These are phyloP conservation scores for Mesoclemmys tuberculata DNA, from an alignment of 2,113 vertebrate genomes.

Conservation along the genomic window DNA sequence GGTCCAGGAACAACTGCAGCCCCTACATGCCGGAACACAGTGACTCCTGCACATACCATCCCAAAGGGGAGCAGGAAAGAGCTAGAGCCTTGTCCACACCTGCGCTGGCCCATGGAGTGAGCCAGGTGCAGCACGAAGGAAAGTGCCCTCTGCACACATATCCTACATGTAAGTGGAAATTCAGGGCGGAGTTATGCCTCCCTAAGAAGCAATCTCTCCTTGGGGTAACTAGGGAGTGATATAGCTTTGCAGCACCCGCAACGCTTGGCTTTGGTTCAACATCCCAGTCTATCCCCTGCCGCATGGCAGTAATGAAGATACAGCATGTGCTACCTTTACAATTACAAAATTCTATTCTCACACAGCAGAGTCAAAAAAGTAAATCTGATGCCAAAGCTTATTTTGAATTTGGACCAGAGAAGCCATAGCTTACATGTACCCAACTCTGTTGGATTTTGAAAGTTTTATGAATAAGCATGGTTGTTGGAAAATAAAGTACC, in stretches of 20 bases:
- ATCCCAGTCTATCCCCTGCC: background rate
- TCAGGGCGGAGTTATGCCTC: background rate
- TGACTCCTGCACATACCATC: background rate
- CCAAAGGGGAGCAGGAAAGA: background rate
- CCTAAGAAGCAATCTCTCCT: background rate
- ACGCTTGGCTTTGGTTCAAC: background rate
- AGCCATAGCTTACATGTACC: background rate
- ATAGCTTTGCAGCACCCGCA: background rate
- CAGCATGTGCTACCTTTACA: rapidly evolving
- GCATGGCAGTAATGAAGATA: rapidly evolving
- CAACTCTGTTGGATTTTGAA: background rate
- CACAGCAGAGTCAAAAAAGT: rapidly evolving
- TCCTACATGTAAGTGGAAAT: too few relatives aligned
- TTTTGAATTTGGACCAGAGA: background rate
- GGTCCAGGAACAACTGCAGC: background rate
- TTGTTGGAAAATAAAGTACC: background rate
- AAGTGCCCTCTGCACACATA: rapidly evolving
- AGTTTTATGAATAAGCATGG: background rate
- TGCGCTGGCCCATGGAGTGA: background rate
- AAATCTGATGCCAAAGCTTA: background rate
- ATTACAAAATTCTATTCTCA: rapidly evolving
- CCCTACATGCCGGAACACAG: too few relatives aligned
- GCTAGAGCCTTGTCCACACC: background rate
- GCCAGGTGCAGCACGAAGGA: rapidly evolving
- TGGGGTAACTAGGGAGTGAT: background rate